Percentiles rank a stretch among this genome's conserved stretches.
These are phyloP conservation scores for Bovichtus variegatus DNA, from an alignment of 2,797 vertebrate species.

Conservation along the genomic window DNA sequence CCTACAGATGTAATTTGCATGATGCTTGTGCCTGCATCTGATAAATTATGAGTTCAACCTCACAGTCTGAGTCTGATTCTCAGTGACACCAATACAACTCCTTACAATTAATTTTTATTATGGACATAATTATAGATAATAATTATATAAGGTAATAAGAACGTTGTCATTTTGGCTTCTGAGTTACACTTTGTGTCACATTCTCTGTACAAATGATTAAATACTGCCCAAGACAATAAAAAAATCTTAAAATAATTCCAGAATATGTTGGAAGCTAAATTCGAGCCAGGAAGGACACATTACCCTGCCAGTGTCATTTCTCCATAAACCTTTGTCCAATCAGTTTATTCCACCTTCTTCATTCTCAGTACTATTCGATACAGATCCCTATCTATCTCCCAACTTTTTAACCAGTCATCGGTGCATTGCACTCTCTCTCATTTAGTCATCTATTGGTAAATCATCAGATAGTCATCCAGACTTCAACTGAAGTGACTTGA, in stretches of 20 bases:
- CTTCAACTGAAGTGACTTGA: too few species aligned
- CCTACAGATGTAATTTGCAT: constrained; percentile 12
- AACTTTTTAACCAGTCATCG: background rate
- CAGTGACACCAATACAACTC: background rate
- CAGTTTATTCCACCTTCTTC: background rate
- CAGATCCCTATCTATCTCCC: background rate
- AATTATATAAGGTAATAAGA: background rate
- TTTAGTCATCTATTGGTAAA: background rate
- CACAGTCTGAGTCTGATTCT: constrained; percentile 10
- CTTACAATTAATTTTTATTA: background rate
- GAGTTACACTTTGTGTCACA: background rate
- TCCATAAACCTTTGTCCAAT: background rate
- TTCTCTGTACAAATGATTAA: background rate
- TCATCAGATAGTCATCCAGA: too few species aligned
- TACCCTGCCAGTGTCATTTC: background rate
- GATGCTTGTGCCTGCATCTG: background rate
- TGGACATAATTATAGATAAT: background rate
- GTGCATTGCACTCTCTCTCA: too few species aligned
- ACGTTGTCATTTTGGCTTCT: background rate
- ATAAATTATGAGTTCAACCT: constrained; percentile 2
- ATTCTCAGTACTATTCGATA: background rate
- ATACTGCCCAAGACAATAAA: background rate
- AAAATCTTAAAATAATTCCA: background rate
- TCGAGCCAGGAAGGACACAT: background rate
- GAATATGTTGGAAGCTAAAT: background rate